Base-by-base conservation (phyloP, 1,140 invertebrate species). In the Agraylea sexmaculata region DNA sequence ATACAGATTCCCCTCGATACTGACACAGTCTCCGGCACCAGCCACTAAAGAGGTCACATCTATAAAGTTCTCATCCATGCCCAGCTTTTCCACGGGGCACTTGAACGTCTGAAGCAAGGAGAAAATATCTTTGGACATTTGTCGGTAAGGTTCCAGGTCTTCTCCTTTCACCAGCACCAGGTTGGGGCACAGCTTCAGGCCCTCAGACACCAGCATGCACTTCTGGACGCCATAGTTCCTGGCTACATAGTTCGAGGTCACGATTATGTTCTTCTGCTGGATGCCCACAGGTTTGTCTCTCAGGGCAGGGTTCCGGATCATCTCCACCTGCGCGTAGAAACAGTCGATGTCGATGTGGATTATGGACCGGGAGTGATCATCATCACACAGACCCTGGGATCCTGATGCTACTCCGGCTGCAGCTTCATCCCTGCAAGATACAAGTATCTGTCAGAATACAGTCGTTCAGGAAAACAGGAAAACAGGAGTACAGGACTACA, bases 291-390 rank as follows among this genome's bases (percentile, higher is more conserved):
- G 81, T 48, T 74, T 71, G 15, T 62, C 60, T 28, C 66, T 61
- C 11, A 79, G 56, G 47, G 73, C 64, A 1, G 81, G 80, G 56
- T 81, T 72, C 42, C 70, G 69, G 19, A 81, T 51, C 67, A 78
- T 80, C 63, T 87, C 83, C 42, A 86, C 81, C 69, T 87, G 83
- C 36, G 83, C 83, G 60, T 87, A 87, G 60, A 83, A 87, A 55
- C 78, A 84, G 52, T 86, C 79, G 50, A 85, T 67, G 56, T 86
- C 78, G 51, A 87, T 62, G 52, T 87, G 78, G 50, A 86, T 71
- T 36, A 87, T 80, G 43, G 69, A 69, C 55, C 72, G 68, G 8
- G 64, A 55, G 58, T 81, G 78, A 36, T 56, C 53, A 46, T 49
- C 47, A 32, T 58, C 57, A 38, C 20, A 6, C 20, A 25, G 15